Evolutionary conservation across 2,113 vertebrate species (phyloP).

Genomic region (Ameiurus melas): DNA sequence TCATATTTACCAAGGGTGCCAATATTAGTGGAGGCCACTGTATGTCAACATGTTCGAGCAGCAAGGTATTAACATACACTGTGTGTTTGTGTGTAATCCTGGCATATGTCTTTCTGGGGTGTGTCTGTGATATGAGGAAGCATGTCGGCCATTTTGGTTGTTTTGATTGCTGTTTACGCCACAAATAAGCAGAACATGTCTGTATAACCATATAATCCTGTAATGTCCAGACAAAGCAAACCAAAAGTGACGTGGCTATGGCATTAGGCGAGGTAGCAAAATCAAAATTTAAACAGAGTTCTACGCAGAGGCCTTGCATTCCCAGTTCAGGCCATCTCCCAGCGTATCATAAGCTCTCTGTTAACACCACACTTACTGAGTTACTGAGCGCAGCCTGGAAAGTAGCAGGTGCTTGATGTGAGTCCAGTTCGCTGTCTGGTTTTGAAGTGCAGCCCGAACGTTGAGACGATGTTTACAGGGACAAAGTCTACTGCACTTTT

Average conservation of each 20-base stretch:
- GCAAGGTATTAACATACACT: background rate
- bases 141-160: slow-evolving; percentile 19
- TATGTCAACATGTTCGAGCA: background rate
- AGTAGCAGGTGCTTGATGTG: slow-evolving; percentile 71
- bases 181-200: slow-evolving; percentile 27
- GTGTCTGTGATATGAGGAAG: slow-evolving; percentile 7
- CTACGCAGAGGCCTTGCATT: slow-evolving; percentile 36
- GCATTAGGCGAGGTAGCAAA: background rate
- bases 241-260: slow-evolving; percentile 1
- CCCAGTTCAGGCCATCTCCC: slow-evolving; percentile 29
- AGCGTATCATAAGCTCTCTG: slow-evolving; percentile 53
- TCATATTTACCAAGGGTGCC: no score
- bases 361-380: slow-evolving; percentile 64
- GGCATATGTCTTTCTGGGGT: slow-evolving; percentile 18
- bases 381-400: slow-evolving; percentile 62
- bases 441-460: slow-evolving; percentile 52
- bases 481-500: slow-evolving; percentile 67
- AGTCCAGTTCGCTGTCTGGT: slow-evolving; percentile 56
- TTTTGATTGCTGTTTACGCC: slow-evolving; percentile 34
- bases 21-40: no score
- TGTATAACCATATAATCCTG: background rate
- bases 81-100: background rate
- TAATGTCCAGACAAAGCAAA: slow-evolving; percentile 6
- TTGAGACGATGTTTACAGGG: slow-evolving; percentile 64
- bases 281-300: slow-evolving; percentile 12